A percentile compares a stretch with the other conserved stretches of the same genome.
phyloP scores from a whole-genome alignment of 2,888 invertebrate species.

The Osmoderma eremita region DNA sequence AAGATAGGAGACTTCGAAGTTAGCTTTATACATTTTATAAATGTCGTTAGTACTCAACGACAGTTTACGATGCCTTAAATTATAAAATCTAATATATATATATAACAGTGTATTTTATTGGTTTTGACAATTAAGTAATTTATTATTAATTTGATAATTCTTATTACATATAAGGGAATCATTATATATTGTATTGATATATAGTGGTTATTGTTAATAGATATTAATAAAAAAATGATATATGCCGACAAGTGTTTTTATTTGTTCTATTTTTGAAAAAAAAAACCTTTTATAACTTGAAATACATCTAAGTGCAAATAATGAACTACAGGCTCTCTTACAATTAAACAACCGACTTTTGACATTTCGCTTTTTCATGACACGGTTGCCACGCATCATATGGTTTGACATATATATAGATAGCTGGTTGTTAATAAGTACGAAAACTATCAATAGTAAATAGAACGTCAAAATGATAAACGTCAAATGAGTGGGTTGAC shows the following conservation, averaged over 20 bases:
- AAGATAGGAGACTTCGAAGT: neutral
- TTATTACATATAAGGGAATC: conserved; percentile 19
- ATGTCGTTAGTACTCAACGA: conserved; percentile 6
- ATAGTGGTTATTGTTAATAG: conserved; percentile 27
- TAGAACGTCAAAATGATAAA: too few species aligned
- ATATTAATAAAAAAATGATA: conserved; percentile 23
- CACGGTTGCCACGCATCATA: too few species aligned
- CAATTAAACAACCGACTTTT: too few species aligned
- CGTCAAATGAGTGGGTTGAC: too few species aligned
- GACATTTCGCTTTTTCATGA: too few species aligned
- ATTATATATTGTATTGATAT: conserved; percentile 20
- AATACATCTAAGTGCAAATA: too few species aligned
- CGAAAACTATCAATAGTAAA: too few species aligned
- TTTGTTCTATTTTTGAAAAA: neutral
- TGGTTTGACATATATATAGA: too few species aligned
- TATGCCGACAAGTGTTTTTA: neutral
- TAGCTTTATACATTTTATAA: conserved; percentile 9
- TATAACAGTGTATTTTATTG: conserved; percentile 46
- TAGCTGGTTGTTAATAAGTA: too few species aligned
- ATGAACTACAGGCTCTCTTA: too few species aligned
- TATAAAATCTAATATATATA: conserved; percentile 58
- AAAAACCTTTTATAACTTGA: too few species aligned
- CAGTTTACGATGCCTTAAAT: conserved; percentile 54
- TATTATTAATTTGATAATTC: conserved; percentile 31
- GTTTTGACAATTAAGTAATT: conserved; percentile 45